phyloP scores from a whole-genome alignment of 2,113 vertebrate species.

The Panthera uncia region DNA sequence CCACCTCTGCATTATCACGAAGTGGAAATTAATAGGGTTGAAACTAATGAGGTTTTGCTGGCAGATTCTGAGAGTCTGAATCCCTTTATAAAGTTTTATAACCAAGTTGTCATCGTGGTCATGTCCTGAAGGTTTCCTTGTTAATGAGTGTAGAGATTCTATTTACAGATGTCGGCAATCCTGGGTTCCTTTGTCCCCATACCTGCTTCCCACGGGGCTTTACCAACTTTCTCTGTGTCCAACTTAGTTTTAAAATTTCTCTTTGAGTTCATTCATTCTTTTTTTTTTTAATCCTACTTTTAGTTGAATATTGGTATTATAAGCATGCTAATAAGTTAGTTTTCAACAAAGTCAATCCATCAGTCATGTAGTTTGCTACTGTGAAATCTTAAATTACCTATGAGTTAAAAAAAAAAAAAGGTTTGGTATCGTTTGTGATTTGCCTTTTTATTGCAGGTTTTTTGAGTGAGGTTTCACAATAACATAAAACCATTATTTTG shows the following conservation, averaged over 20 bases:
- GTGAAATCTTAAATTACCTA: not conserved
- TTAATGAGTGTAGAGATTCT: not conserved
- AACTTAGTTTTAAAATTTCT: slow-evolving; percentile 34
- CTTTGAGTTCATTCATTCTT: not conserved
- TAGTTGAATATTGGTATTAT: not conserved
- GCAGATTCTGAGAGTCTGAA: slow-evolving; percentile 23
- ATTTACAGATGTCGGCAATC: slow-evolving; percentile 37
- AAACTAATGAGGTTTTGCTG: slow-evolving; percentile 4
- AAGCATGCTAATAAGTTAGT: not conserved
- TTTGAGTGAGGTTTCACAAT: not conserved
- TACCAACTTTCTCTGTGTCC: not conserved
- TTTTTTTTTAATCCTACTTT: not conserved
- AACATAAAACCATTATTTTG: not conserved
- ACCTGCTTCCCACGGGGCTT: slow-evolving; percentile 7
- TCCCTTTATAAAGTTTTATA: not conserved
- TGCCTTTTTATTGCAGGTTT: not conserved
- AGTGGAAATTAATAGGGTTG: not conserved
- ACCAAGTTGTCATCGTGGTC: not conserved
- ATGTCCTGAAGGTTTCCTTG: not conserved
- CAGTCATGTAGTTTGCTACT: not conserved
- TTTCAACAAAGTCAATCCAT: slow-evolving; percentile 1
- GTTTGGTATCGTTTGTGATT: not conserved
- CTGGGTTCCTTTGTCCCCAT: not conserved
- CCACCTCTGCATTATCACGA: not conserved
- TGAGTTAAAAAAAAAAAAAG: not conserved